These are phyloP conservation scores for Ichneumoninae sp. DNA, from an alignment of 2,888 invertebrate species.

Conservation along the genomic window DNA sequence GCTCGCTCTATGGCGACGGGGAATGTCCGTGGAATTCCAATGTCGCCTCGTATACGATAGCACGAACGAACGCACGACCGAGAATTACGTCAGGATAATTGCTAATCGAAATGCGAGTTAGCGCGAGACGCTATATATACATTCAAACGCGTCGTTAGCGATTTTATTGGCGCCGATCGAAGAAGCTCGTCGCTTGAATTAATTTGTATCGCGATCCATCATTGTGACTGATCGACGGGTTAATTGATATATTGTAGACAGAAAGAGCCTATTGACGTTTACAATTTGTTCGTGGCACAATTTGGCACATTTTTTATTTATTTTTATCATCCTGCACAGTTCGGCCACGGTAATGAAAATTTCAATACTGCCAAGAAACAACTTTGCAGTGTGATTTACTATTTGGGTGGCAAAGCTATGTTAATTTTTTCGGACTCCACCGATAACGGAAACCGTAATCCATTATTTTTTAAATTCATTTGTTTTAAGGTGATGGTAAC, in stretches of 20 bases:
- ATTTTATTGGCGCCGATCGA: constrained; percentile 61
- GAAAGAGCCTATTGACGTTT: not conserved
- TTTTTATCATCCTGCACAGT: not conserved
- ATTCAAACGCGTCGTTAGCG: constrained; percentile 45
- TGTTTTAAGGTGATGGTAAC: no score
- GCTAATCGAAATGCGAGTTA: constrained; percentile 54
- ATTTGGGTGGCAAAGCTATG: not conserved
- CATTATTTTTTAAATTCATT: no score
- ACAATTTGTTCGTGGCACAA: not conserved
- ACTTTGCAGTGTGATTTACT: not conserved
- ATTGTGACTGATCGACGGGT: constrained; percentile 53
- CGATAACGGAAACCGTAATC: no score
- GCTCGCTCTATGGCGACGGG: constrained; percentile 18
- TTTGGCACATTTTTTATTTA: not conserved
- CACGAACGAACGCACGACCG: constrained; percentile 19
- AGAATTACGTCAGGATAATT: constrained; percentile 65
- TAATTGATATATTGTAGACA: constrained; percentile 38
- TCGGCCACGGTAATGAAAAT: not conserved
- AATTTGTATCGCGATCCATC: constrained; percentile 51
- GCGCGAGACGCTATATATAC: constrained; percentile 24
- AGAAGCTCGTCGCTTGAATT: constrained; percentile 33
- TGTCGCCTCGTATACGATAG: constrained; percentile 34
- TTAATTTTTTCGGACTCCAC: no score
- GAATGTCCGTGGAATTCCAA: constrained; percentile 58
- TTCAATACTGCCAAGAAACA: not conserved